Base-by-base conservation (phyloP, 2,113 vertebrate species). In the Phoenicopterus ruber region DNA sequence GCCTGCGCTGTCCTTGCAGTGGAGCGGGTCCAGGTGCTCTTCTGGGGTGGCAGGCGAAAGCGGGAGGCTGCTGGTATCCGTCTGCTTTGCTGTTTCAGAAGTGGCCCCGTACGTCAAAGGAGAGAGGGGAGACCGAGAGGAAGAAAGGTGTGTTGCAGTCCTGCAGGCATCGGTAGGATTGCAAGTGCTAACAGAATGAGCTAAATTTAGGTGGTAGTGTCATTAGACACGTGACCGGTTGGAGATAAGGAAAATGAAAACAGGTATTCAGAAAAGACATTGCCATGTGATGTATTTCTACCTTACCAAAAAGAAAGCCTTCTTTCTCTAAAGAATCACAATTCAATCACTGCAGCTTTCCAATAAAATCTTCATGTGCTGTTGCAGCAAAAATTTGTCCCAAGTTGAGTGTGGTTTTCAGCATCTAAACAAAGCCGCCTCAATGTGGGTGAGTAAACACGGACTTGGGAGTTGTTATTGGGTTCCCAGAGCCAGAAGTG, bases 151-250 rank as follows among this genome's bases (percentile, higher is more conserved):
- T 87, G 91, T 66, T 94, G 89, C 88, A 89, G 94, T 83, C 91
- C 91, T 87, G 6, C 84, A 55, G 93, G 76, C 90, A 83, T 66
- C 24, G n/a, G 70, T 70, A 46, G 93, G 93, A 93, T 93, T 71
- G 93, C 74, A 46, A 95, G 76, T 52, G 74, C 89, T 65, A 40
- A n/a, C 78, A 70, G 91, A 94, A 88, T 59, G 96, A 96, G 96
- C 96, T 96, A 97, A 97, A 97, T 96, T 95, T 96, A 96, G 97
- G 82, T 44, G 82, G 59, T 95, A 91, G 93, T 95, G 94, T 96
- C 96, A 96, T 94, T 94, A 67, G 59, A 10, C 97, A 97, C 72
- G 91, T 96, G 95, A 97, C 87, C 0, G 0, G 46, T 40, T 78
- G 94, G 91, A 94, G 93, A 94, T 93, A 95, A 70, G 93, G 79